Percentiles rank a stretch among this genome's conserved stretches.
These are phyloP conservation scores for Cynopterus brachyotis DNA, from an alignment of 2,113 vertebrate species.

Conservation along the genomic window DNA sequence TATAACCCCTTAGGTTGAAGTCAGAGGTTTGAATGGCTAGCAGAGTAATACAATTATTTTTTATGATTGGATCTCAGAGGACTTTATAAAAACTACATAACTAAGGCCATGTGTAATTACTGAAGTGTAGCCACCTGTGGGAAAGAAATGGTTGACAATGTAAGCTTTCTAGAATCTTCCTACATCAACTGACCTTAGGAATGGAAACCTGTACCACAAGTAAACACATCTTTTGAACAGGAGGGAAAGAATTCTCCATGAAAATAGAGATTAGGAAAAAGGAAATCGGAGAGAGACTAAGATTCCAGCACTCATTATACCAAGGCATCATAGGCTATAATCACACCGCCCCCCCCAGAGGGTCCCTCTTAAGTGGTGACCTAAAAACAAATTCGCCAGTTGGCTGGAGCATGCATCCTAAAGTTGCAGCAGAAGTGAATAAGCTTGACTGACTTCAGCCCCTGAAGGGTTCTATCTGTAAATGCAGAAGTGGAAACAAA, in stretches of 20 bases:
- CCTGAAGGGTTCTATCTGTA: slow-evolving; percentile 84
- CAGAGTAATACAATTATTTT: slow-evolving; percentile 77
- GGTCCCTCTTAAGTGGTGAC: slow-evolving; percentile 87
- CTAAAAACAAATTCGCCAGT: slow-evolving; percentile 88
- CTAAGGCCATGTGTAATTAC: slow-evolving; percentile 71
- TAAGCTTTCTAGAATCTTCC: slow-evolving; percentile 65
- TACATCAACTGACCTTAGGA: neutral
- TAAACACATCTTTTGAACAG: slow-evolving; percentile 41
- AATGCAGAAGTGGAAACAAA: slow-evolving; percentile 84
- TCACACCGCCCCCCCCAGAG: slow-evolving; percentile 83
- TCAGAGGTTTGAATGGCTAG: slow-evolving; percentile 66
- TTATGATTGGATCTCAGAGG: slow-evolving; percentile 73
- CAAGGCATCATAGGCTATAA: slow-evolving; percentile 80
- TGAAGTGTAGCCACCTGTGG: slow-evolving; percentile 70
- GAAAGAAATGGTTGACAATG: slow-evolving; percentile 65
- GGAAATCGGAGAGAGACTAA: slow-evolving; percentile 75
- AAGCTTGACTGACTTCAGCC: slow-evolving; percentile 86
- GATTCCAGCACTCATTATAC: slow-evolving; percentile 81
- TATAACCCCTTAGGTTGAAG: slow-evolving; percentile 73
- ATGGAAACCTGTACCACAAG: slow-evolving; percentile 24
- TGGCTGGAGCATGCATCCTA: slow-evolving; percentile 84
- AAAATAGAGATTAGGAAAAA: slow-evolving; percentile 36
- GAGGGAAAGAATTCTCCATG: slow-evolving; percentile 56
- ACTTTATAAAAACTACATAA: slow-evolving; percentile 76
- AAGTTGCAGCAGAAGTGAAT: slow-evolving; percentile 85